Conservation (phyloP, 1,140 invertebrate genomes). For the Spodoptera frugiperda region DNA sequence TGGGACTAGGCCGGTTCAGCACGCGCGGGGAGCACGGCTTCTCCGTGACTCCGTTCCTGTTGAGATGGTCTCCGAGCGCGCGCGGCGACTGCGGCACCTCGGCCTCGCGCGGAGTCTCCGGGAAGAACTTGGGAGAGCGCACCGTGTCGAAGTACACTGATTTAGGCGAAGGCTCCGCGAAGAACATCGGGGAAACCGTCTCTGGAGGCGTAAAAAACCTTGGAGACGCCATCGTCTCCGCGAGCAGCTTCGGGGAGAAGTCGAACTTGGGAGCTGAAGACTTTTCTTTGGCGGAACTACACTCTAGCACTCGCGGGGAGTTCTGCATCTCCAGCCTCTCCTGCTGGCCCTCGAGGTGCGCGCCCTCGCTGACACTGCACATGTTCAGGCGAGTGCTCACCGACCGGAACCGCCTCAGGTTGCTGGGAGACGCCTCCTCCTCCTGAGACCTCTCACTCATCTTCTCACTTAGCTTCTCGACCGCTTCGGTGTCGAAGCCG, state of each 20-base stretch:
- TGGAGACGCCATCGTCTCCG: constrained; percentile 73
- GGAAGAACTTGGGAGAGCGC: constrained; percentile 78
- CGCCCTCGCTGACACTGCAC: constrained; percentile 75
- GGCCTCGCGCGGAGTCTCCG: constrained; percentile 74
- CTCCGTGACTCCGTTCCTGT: constrained; percentile 75
- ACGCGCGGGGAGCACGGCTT: constrained; percentile 80
- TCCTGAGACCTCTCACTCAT: constrained; percentile 60
- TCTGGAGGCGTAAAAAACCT: constrained; percentile 82
- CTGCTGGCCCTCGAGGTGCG: constrained; percentile 67
- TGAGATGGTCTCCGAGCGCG: constrained; percentile 75
- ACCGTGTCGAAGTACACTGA: constrained; percentile 81
- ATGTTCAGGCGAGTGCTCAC: constrained; percentile 80
- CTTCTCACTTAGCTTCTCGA: constrained; percentile 66
- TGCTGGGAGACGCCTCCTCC: constrained; percentile 72
- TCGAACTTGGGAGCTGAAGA: constrained; percentile 77
- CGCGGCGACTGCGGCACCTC: constrained; percentile 78
- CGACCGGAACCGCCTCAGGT: constrained; percentile 77
- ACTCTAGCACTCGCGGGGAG: constrained; percentile 76
- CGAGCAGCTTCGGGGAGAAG: constrained; percentile 78
- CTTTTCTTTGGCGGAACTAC: constrained; percentile 80
- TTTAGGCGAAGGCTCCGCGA: constrained; percentile 78
- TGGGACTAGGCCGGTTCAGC: constrained; percentile 76
- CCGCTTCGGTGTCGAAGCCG: constrained; percentile 71
- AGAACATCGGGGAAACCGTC: constrained; percentile 80
- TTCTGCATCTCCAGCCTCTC: constrained; percentile 81